phyloP scores from a whole-genome alignment of 2,888 invertebrate genomes.

The Ormyrus labotus region DNA sequence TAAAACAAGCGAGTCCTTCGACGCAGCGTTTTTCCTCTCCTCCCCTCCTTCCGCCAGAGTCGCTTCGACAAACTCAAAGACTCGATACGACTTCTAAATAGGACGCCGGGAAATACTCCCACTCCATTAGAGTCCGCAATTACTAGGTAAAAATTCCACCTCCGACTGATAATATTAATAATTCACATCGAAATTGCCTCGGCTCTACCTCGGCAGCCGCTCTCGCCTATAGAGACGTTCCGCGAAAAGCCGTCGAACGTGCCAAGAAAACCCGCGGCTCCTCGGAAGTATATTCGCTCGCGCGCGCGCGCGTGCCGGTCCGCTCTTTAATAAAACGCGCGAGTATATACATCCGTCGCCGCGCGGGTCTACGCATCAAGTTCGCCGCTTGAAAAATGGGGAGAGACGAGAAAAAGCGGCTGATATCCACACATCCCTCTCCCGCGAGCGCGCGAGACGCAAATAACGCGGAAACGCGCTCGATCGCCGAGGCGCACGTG shows the following conservation, averaged over 20 bases:
- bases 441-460: background rate
- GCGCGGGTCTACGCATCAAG: background rate
- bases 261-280: no score
- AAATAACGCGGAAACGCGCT: conserved; percentile 49
- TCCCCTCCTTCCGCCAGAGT: no score
- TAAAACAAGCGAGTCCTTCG: no score
- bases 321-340: background rate
- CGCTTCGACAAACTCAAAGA: no score
- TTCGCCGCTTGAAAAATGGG: background rate
- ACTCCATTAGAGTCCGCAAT: background rate
- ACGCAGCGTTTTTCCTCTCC: no score
- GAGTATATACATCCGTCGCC: background rate
- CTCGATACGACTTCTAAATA: no score
- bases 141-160: background rate
- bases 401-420: conserved; percentile 34
- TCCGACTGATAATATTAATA: conserved; percentile 28
- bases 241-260: background rate
- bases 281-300: no score
- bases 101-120: no score
- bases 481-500: background rate
- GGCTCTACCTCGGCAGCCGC: background rate
- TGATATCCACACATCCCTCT: no score
- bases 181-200: conserved; percentile 17
- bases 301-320: background rate
- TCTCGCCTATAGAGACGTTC: conserved; percentile 8